Percentiles rank a stretch among this genome's conserved stretches.
These are phyloP conservation scores for Leptocoma aspasia DNA, from an alignment of 2,113 vertebrate genomes.

Conservation along the genomic window DNA sequence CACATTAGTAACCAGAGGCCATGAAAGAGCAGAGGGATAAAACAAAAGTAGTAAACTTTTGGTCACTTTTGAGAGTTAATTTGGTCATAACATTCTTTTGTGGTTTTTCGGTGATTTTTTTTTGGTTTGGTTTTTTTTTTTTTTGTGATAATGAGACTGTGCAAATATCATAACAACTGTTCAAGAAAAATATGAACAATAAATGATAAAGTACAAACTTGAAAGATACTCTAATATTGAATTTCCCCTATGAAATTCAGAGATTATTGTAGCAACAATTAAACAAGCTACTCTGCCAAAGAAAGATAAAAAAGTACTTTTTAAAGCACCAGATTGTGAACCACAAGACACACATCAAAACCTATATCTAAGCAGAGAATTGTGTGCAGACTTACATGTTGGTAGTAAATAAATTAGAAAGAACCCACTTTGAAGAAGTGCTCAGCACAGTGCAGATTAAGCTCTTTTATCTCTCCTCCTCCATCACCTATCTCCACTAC, in stretches of 20 bases:
- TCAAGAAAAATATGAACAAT: background rate
- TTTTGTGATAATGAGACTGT: background rate
- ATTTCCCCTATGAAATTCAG: background rate
- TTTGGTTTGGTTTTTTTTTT: background rate
- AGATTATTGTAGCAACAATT: background rate
- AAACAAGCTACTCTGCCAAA: background rate
- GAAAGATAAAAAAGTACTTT: background rate
- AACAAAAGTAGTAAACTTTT: background rate
- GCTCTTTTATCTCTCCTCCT: background rate
- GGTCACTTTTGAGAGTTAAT: background rate
- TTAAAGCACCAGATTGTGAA: background rate
- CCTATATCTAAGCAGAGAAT: background rate
- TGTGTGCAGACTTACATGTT: background rate
- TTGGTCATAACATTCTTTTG: background rate
- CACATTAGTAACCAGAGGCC: background rate
- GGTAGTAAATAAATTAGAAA: background rate
- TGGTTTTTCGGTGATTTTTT: background rate
- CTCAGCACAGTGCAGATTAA: background rate
- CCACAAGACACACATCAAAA: background rate
- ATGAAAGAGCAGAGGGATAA: background rate
- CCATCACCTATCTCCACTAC: background rate
- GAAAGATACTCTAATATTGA: background rate
- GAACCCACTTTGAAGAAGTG: background rate
- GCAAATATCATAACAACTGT: background rate
- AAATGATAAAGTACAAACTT: background rate